A percentile compares a stretch with the other conserved stretches of the same genome.
Evolutionary conservation across 2,797 vertebrate species (phyloP).

Genomic region (Squalus acanthias): DNA sequence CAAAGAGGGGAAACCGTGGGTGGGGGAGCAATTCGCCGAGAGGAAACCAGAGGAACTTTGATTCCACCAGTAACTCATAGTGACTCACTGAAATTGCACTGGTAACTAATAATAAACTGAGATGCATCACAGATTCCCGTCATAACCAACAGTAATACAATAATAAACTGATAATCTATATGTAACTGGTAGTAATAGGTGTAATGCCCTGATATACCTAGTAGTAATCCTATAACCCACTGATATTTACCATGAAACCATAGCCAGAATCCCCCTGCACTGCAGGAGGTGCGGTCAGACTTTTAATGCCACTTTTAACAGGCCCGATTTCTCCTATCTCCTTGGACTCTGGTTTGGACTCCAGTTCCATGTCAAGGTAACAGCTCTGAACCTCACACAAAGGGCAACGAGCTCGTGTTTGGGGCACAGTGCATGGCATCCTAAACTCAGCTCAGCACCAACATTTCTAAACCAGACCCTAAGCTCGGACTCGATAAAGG

Average conservation of each 20-base stretch:
- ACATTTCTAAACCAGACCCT: not conserved
- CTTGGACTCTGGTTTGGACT: not conserved
- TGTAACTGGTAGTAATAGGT: not conserved
- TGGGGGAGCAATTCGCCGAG: not conserved
- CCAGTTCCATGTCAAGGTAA: too few species aligned
- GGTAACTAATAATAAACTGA: not conserved
- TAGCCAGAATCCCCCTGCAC: not conserved
- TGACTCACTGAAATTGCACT: not conserved
- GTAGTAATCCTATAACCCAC: too few species aligned
- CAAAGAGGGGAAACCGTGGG: not conserved
- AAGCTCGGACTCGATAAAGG: not conserved
- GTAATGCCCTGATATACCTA: not conserved
- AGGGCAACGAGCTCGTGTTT: not conserved
- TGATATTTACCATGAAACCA: not conserved
- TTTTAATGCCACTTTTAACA: not conserved
- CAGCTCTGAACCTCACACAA: too few species aligned
- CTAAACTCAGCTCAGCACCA: not conserved
- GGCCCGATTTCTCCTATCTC: not conserved
- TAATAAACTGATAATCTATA: not conserved
- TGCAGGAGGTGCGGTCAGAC: not conserved
- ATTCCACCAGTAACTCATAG: not conserved
- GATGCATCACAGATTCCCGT: not conserved
- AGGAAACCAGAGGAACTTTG: not conserved
- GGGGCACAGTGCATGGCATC: not conserved
- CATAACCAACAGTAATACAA: not conserved